A percentile compares a stretch with the other conserved stretches of the same genome.
phyloP scores from a whole-genome alignment of 1,140 invertebrate genomes.

The Laupala kohalensis region DNA sequence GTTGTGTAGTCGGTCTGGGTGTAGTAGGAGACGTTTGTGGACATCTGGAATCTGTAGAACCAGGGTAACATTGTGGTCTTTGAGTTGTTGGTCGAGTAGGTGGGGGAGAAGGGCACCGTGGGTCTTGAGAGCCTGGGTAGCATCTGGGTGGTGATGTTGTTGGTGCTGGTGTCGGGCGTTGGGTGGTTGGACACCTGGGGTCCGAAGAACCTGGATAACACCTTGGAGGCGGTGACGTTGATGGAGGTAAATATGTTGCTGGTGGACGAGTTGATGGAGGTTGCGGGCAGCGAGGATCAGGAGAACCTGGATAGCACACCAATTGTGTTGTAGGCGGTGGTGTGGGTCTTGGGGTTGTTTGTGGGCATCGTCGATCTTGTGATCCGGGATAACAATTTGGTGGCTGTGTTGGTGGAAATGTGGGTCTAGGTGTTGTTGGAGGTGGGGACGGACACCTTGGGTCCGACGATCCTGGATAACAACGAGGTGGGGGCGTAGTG shows the following conservation, averaged over 20 bases:
- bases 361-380: conserved; percentile 21
- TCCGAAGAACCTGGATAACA: conserved; percentile 22
- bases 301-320: conserved; percentile 21
- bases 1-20: conserved; percentile 18
- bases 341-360: conserved; percentile 15
- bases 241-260: conserved; percentile 16
- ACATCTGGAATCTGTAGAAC: conserved; percentile 21
- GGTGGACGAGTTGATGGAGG: conserved; percentile 24
- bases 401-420: conserved; percentile 19
- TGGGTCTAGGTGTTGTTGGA: conserved; percentile 15
- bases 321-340: conserved; percentile 23
- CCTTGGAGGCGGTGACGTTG: conserved; percentile 5
- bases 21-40: conserved; percentile 16
- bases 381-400: conserved; percentile 18
- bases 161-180: conserved; percentile 1
- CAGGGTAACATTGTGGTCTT: conserved; percentile 23
- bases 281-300: conserved; percentile 22
- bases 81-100: conserved; percentile 13
- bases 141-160: conserved; percentile 15
- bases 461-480: conserved; percentile 26
- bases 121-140: conserved; percentile 22
- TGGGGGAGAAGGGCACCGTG: conserved; percentile 21
- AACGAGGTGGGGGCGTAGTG: conserved; percentile 15
- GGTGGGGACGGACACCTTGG: conserved; percentile 24
- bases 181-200: conserved; percentile 21